These are phyloP conservation scores for Hypsopygia costalis DNA, from an alignment of 2,888 invertebrate species.

Conservation along the genomic window DNA sequence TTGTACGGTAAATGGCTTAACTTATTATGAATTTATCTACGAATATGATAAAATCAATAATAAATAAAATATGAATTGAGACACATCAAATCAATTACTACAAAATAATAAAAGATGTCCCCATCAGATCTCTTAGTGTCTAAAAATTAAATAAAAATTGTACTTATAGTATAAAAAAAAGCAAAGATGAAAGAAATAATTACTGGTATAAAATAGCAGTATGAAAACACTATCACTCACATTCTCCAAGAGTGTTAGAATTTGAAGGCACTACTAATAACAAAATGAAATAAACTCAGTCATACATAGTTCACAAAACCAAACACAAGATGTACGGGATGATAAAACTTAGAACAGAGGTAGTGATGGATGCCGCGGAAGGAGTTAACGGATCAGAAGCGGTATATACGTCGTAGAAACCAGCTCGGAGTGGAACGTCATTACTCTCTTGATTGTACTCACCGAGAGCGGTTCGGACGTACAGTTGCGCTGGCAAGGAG, in stretches of 20 bases:
- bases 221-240: slow-evolving; percentile 20
- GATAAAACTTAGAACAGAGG: slow-evolving; percentile 32
- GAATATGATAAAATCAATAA: neutral
- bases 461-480: slow-evolving; percentile 94
- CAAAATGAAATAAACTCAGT: slow-evolving; percentile 34
- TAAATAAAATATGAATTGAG: neutral
- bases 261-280: slow-evolving; percentile 34
- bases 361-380: slow-evolving; percentile 48
- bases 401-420: slow-evolving; percentile 75
- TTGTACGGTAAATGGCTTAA: neutral
- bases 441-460: slow-evolving; percentile 82
- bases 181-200: slow-evolving; percentile 18
- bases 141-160: slow-evolving; percentile 24
- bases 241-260: slow-evolving; percentile 31
- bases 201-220: slow-evolving; percentile 19
- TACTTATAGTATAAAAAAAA: slow-evolving; percentile 35
- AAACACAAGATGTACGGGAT: slow-evolving; percentile 50
- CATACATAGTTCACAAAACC: slow-evolving; percentile 55
- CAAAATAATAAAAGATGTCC: slow-evolving; percentile 28
- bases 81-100: neutral
- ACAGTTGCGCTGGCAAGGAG: slow-evolving; percentile 88
- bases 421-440: slow-evolving; percentile 65
- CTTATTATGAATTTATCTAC: neutral
- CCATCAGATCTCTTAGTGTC: slow-evolving; percentile 29
- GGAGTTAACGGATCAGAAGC: slow-evolving; percentile 51